These are phyloP conservation scores for Serranus cabrilla DNA, from an alignment of 2,797 vertebrate species.

Conservation along the genomic window DNA sequence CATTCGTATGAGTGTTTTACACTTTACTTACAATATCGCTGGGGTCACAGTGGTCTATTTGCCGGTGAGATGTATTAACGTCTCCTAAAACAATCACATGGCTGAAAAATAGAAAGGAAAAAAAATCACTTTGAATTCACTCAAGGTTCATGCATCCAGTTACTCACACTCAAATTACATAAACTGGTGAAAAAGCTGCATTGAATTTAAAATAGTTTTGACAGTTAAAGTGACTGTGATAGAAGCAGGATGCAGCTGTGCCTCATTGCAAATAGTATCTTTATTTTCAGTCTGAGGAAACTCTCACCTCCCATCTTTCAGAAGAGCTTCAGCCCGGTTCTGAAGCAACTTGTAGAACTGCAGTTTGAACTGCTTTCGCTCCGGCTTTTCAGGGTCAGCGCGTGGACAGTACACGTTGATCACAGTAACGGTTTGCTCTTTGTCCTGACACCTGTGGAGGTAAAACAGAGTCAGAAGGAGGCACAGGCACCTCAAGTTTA, in stretches of 20 bases:
- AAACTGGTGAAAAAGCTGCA: not conserved
- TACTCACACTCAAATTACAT: not conserved
- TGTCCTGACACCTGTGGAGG: slow-evolving; percentile 75
- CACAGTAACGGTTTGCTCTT: slow-evolving; percentile 84
- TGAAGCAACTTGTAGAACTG: slow-evolving; percentile 91
- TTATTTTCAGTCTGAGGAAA: not conserved
- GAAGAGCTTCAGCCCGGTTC: slow-evolving; percentile 87
- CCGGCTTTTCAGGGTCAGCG: slow-evolving; percentile 92
- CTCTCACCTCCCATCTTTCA: slow-evolving; percentile 86
- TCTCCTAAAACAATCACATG: slow-evolving; percentile 92
- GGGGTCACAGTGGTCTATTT: slow-evolving; percentile 92
- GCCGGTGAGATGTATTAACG: slow-evolving; percentile 91
- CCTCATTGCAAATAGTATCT: not conserved
- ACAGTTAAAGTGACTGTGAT: slow-evolving; percentile 12
- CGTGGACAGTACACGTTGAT: slow-evolving; percentile 95
- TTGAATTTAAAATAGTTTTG: not conserved
- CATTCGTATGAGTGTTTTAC: not conserved
- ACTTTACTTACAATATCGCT: slow-evolving; percentile 85
- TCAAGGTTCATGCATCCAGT: not conserved
- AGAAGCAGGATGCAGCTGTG: slow-evolving; percentile 47
- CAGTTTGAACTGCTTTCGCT: slow-evolving; percentile 89
- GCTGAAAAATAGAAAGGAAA: slow-evolving; percentile 75
- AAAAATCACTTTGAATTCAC: no score
- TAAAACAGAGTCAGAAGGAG: slow-evolving; percentile 6
- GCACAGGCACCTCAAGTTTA: not conserved